These are phyloP conservation scores for Collichthys lucidus DNA, from an alignment of 2,113 vertebrate genomes.

Conservation along the genomic window DNA sequence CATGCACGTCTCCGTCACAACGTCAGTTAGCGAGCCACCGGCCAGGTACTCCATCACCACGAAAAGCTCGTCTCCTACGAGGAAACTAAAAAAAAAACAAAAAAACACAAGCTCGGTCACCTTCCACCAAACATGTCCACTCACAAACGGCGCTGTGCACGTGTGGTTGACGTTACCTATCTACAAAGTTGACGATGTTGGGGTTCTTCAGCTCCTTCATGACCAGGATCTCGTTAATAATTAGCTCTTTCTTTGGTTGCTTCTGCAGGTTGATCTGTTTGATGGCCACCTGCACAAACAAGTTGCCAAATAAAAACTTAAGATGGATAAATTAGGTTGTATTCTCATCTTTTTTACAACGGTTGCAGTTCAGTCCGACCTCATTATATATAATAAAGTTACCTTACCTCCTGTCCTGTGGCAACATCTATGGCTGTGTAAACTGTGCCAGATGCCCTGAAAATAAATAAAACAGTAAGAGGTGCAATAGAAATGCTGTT, in stretches of 20 bases:
- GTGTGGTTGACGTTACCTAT: slow-evolving; percentile 86
- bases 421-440: slow-evolving; percentile 98
- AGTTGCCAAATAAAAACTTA: too few relatives aligned
- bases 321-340: too few relatives aligned
- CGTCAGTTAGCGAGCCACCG: slow-evolving; percentile 96
- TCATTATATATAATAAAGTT: not conserved
- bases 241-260: slow-evolving; percentile 98
- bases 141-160: not conserved
- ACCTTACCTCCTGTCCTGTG: slow-evolving; percentile 92
- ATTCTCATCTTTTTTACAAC: too few relatives aligned
- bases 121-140: not conserved
- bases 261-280: slow-evolving; percentile 99
- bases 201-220: slow-evolving; percentile 99
- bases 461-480: slow-evolving; percentile 19
- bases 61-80: slow-evolving; percentile 96
- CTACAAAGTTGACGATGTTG: slow-evolving; percentile 97
- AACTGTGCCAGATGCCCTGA: slow-evolving; percentile 96
- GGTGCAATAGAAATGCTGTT: not conserved
- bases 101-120: not conserved
- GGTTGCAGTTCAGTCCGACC: not conserved
- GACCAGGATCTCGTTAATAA: slow-evolving; percentile 98
- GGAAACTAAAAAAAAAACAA: slow-evolving; percentile 84
- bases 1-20: slow-evolving; percentile 98
- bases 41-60: slow-evolving; percentile 99
- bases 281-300: slow-evolving; percentile 91